Percentiles rank a stretch among this genome's conserved stretches.
Conservation (phyloP, 92 coral and sea anemone genomes). For the Epizoanthus fatuus region DNA sequence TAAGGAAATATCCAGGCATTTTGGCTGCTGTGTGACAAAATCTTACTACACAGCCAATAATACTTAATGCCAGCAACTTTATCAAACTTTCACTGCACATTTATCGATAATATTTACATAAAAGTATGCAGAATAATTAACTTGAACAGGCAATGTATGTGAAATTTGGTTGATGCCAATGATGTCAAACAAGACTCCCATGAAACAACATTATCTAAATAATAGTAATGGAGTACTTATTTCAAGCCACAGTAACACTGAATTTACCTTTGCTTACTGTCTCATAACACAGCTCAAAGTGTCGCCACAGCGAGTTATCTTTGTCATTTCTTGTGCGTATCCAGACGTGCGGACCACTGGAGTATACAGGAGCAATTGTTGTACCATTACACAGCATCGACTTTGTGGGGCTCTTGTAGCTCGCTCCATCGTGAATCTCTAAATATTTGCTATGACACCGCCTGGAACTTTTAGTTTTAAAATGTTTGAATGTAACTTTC, state of each 20-base stretch:
- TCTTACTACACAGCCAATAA: too few relatives aligned
- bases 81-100: too few relatives aligned
- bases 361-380: slow-evolving; percentile 24
- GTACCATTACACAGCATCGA: slow-evolving; percentile 9
- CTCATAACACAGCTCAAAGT: slow-evolving; percentile 34
- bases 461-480: not conserved
- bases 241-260: not conserved
- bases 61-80: too few relatives aligned
- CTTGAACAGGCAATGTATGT: not conserved
- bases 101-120: too few relatives aligned
- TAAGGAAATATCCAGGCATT: too few relatives aligned
- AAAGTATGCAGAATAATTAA: too few relatives aligned
- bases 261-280: slow-evolving; percentile 11
- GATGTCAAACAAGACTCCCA: too few relatives aligned
- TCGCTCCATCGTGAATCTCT: slow-evolving; percentile 39
- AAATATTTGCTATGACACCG: slow-evolving; percentile 17
- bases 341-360: slow-evolving; percentile 19
- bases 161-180: not conserved
- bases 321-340: slow-evolving; percentile 40
- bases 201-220: too few relatives aligned
- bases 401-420: slow-evolving; percentile 19
- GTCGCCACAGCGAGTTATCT: slow-evolving; percentile 10
- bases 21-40: too few relatives aligned
- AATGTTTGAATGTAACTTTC: slow-evolving; percentile 20
- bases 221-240: not conserved